A percentile compares a stretch with the other conserved stretches of the same genome.
These are phyloP conservation scores for Ciconia stormi DNA, from an alignment of 2,113 vertebrate genomes.

Conservation along the genomic window DNA sequence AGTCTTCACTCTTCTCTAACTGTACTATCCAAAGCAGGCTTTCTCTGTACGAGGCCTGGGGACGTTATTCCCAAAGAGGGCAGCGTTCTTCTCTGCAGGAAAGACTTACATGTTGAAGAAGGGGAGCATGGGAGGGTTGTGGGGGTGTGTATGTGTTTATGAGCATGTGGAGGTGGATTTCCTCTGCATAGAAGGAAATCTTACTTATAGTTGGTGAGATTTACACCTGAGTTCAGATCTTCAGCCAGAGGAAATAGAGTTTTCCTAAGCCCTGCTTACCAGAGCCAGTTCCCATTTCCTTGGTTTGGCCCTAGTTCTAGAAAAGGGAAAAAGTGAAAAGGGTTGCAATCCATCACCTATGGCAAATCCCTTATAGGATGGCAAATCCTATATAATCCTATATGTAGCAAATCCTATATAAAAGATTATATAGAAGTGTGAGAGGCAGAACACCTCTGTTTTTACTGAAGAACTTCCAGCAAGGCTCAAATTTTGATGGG, in stretches of 20 bases:
- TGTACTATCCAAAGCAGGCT: background rate
- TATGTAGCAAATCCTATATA: too few species aligned
- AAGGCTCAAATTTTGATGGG: background rate
- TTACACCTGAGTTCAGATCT: background rate
- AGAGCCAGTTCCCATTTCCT: background rate
- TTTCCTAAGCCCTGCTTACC: background rate
- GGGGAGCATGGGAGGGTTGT: accelerated
- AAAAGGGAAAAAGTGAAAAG: background rate
- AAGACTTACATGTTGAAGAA: background rate
- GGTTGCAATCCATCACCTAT: background rate
- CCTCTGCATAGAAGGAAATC: background rate
- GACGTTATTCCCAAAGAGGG: background rate
- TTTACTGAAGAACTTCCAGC: background rate
- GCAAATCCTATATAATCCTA: too few species aligned
- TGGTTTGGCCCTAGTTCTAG: background rate
- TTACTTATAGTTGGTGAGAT: background rate
- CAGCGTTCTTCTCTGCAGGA: background rate
- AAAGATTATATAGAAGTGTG: background rate
- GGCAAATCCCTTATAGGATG: background rate
- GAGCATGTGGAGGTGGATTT: background rate
- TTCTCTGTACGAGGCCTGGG: background rate
- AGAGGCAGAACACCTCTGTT: background rate
- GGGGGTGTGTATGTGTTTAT: background rate
- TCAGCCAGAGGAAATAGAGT: background rate
- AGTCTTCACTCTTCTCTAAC: background rate